phyloP scores from a whole-genome alignment of 35 echinoderm and acorn worm genomes.

The Patiria miniata region DNA sequence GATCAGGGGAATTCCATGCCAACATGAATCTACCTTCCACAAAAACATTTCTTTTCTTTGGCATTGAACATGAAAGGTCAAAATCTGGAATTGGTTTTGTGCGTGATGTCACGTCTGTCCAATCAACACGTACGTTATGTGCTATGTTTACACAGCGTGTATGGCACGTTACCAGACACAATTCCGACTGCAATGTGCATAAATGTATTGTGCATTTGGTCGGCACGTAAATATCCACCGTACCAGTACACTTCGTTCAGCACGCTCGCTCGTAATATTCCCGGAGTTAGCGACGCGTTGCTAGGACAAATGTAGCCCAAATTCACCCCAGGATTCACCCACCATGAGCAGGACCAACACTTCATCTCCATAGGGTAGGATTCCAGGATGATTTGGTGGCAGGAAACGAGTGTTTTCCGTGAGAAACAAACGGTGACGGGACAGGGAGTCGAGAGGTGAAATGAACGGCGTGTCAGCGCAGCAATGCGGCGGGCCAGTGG shows the following conservation, averaged over 20 bases:
- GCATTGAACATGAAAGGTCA: background rate
- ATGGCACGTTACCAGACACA: background rate
- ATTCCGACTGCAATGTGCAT: no score
- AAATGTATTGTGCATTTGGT: no score
- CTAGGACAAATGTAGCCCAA: constrained; percentile 7
- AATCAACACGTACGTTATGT: constrained; percentile 18
- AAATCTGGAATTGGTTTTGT: constrained; percentile 4
- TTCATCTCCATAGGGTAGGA: background rate
- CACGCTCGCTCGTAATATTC: constrained; percentile 24
- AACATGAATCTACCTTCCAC: no score
- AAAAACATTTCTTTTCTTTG: no score
- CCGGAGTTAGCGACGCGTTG: background rate
- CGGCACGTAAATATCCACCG: no score
- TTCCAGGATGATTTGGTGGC: background rate
- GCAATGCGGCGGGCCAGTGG: background rate
- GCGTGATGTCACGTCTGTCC: constrained; percentile 25
- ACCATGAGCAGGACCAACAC: constrained; percentile 1
- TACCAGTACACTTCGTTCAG: constrained; percentile 1
- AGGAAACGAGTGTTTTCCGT: background rate
- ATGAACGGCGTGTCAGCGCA: constrained; percentile 12
- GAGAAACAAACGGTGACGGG: background rate
- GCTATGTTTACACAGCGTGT: constrained; percentile 23
- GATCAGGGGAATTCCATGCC: no score
- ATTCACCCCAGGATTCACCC: background rate
- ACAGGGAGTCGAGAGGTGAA: background rate